Percentiles rank a stretch among this genome's conserved stretches.
phyloP scores from a whole-genome alignment of 2,797 vertebrate genomes.

The Nannoperca australis region DNA sequence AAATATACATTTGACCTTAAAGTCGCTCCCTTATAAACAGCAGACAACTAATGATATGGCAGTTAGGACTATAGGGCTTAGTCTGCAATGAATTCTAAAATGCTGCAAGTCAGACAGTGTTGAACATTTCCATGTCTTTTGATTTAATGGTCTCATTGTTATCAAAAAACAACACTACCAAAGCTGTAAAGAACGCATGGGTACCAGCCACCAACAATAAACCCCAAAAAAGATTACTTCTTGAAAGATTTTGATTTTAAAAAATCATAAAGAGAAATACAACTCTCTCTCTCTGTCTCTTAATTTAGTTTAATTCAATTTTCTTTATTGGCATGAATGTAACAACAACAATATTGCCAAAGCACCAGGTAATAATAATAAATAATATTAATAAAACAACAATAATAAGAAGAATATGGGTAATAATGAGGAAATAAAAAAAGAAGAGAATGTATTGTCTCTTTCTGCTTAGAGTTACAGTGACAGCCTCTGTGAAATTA shows the following conservation, averaged over 20 bases:
- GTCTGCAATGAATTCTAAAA: slow-evolving; percentile 27
- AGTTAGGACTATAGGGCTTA: slow-evolving; percentile 37
- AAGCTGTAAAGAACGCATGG: slow-evolving; percentile 19
- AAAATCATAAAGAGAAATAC: not conserved
- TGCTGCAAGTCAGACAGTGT: not conserved
- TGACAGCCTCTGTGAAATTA: slow-evolving; percentile 81
- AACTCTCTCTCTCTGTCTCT: too few species aligned
- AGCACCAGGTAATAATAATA: too few species aligned
- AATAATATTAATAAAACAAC: too few species aligned
- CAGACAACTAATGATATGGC: slow-evolving; percentile 43
- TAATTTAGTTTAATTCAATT: too few species aligned
- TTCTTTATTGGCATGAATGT: too few species aligned
- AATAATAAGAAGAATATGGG: too few species aligned
- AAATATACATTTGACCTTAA: slow-evolving; percentile 52
- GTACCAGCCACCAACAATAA: slow-evolving; percentile 4
- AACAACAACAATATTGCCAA: too few species aligned
- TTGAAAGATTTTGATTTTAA: not conserved
- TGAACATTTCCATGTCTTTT: slow-evolving; percentile 25
- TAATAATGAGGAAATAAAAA: too few species aligned
- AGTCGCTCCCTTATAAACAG: slow-evolving; percentile 17
- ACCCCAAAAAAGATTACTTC: not conserved
- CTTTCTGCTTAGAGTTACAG: slow-evolving; percentile 69
- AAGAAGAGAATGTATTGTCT: too few species aligned
- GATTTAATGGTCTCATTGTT: slow-evolving; percentile 22
- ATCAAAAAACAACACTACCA: not conserved